Evolutionary conservation across 2,888 invertebrate genomes (phyloP).

Genomic region (Pantelozetes paolii): DNA sequence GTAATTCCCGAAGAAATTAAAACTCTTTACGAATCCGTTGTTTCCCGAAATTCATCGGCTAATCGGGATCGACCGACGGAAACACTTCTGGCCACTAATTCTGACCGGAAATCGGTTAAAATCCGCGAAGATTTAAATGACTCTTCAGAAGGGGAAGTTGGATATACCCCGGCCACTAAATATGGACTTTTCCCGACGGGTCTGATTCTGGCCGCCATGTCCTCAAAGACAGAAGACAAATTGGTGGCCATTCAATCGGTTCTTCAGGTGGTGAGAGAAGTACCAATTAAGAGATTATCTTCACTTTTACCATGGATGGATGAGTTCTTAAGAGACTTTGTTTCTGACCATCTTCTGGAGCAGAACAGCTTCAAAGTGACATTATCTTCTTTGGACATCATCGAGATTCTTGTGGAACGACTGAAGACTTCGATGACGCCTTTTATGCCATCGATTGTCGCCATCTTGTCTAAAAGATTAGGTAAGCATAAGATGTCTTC

Average conservation of each 20-base stretch:
- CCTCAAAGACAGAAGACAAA: neutral
- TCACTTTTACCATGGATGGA: conserved; percentile 62
- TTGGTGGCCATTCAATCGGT: conserved; percentile 37
- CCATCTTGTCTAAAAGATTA: conserved; percentile 55
- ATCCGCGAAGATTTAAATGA: neutral
- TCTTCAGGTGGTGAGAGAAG: conserved; percentile 44
- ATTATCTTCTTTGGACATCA: conserved; percentile 55
- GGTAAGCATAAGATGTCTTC: conserved; percentile 21
- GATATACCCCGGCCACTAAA: neutral
- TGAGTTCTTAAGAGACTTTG: conserved; percentile 60
- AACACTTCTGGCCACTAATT: too few species aligned
- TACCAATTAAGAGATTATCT: conserved; percentile 55
- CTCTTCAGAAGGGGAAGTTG: neutral
- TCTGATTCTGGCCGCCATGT: conserved; percentile 30
- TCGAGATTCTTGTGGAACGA: conserved; percentile 54
- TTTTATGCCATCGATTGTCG: conserved; percentile 55
- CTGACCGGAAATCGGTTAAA: neutral
- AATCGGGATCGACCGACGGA: neutral
- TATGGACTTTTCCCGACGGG: conserved; percentile 41
- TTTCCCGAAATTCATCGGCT: conserved; percentile 38
- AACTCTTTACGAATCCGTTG: conserved; percentile 44
- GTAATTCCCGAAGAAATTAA: conserved; percentile 44
- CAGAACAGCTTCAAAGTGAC: conserved; percentile 61
- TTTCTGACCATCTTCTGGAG: conserved; percentile 58
- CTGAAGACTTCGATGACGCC: conserved; percentile 53